A percentile compares a stretch with the other conserved stretches of the same genome.
Evolutionary conservation across 2,113 vertebrate species (phyloP).

Genomic region (Ciconia boyciana): DNA sequence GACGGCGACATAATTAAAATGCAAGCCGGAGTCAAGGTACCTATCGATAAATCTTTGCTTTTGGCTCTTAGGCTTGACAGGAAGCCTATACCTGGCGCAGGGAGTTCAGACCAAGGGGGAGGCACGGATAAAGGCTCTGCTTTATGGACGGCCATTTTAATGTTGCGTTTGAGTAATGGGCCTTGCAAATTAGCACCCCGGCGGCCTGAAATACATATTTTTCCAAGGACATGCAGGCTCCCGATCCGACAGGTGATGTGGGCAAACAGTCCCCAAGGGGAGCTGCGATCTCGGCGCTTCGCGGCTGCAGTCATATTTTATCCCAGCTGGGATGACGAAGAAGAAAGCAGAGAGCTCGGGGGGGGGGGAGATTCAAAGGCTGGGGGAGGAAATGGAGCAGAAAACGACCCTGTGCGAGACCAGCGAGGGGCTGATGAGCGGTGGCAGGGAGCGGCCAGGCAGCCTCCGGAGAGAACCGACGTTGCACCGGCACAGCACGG

Average conservation of each 20-base stretch:
- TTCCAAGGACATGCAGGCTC: slow-evolving; percentile 69
- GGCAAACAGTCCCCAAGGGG: slow-evolving; percentile 58
- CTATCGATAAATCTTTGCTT: slow-evolving; percentile 74
- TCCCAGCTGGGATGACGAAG: slow-evolving; percentile 35
- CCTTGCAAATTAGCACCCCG: slow-evolving; percentile 78
- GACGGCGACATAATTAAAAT: slow-evolving; percentile 50
- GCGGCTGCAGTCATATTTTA: slow-evolving; percentile 60
- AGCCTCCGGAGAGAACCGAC: not conserved
- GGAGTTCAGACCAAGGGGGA: slow-evolving; percentile 31
- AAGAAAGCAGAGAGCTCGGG: slow-evolving; percentile 37
- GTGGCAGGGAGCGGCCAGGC: not conserved
- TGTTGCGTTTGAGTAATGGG: slow-evolving; percentile 78
- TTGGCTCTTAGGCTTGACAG: slow-evolving; percentile 70
- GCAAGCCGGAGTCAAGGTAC: slow-evolving; percentile 41
- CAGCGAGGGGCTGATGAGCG: not conserved
- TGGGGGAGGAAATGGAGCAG: slow-evolving; percentile 64
- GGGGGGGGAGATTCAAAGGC: slow-evolving; percentile 15
- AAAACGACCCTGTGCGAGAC: slow-evolving; percentile 44
- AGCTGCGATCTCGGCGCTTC: slow-evolving; percentile 44
- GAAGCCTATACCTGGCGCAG: slow-evolving; percentile 59
- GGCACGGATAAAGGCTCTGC: slow-evolving; percentile 47
- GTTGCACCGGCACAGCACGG: not conserved
- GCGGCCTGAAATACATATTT: slow-evolving; percentile 73
- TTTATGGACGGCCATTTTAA: slow-evolving; percentile 64
- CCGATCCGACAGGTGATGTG: slow-evolving; percentile 67